Conservation (phyloP, 2,113 vertebrate genomes). For the Serilophus lunatus region DNA sequence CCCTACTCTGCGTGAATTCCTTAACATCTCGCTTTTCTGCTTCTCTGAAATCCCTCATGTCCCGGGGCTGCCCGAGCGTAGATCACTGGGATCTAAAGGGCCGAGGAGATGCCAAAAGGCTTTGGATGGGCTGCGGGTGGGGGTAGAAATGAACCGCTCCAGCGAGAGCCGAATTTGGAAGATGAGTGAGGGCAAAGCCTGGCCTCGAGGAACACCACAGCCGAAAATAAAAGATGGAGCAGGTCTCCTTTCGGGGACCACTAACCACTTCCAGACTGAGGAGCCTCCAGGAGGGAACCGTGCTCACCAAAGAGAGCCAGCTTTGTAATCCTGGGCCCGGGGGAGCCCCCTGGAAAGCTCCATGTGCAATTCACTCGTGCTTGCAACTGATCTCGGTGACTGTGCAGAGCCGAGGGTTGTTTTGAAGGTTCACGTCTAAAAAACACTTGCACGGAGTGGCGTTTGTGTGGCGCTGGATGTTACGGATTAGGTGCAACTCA, state of each 20-base stretch:
- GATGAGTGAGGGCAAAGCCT: background rate
- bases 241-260: background rate
- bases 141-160: accelerated
- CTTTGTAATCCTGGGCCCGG: background rate
- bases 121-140: background rate
- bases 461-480: background rate
- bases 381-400: background rate
- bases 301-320: background rate
- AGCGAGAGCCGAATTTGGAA: accelerated
- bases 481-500: background rate
- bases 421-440: background rate
- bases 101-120: accelerated
- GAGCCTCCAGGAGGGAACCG: background rate
- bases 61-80: accelerated
- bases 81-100: accelerated
- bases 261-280: background rate
- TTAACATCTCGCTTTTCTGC: accelerated
- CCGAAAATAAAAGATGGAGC: background rate
- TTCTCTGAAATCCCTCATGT: background rate
- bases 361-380: accelerated
- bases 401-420: accelerated
- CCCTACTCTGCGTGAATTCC: accelerated
- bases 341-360: background rate
- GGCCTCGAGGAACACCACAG: background rate
- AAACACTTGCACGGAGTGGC: accelerated